phyloP scores from a whole-genome alignment of 2,888 invertebrate genomes.

The Tachina grossa region DNA sequence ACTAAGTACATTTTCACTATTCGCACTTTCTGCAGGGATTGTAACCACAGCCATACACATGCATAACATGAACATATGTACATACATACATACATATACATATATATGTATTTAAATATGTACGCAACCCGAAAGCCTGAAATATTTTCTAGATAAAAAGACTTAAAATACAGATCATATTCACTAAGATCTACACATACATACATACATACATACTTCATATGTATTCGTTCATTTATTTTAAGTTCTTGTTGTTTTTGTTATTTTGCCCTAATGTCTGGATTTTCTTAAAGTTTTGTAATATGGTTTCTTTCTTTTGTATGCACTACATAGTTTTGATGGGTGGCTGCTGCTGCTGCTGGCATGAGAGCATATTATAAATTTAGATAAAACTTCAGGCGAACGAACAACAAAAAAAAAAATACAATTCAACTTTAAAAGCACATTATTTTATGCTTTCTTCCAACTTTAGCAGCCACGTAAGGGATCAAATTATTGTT shows the following conservation, averaged over 20 bases:
- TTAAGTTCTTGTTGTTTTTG: slow-evolving; percentile 30
- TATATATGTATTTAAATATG: not conserved
- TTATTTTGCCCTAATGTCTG: slow-evolving; percentile 60
- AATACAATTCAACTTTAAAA: not conserved
- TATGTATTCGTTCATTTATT: not conserved
- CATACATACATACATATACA: not conserved
- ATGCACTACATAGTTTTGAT: slow-evolving; percentile 1
- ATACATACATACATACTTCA: not conserved
- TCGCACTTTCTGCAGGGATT: too few relatives aligned
- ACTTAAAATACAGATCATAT: slow-evolving; percentile 54
- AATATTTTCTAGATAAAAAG: slow-evolving; percentile 4
- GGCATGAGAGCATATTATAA: slow-evolving; percentile 37
- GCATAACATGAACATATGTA: not conserved
- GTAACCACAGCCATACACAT: slow-evolving; percentile 17
- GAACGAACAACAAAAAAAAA: not conserved
- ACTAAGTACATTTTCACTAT: too few relatives aligned
- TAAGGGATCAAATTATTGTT: slow-evolving; percentile 27
- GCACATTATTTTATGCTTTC: slow-evolving; percentile 34
- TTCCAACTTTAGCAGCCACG: not conserved
- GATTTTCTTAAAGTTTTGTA: slow-evolving; percentile 48
- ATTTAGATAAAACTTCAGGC: slow-evolving; percentile 49
- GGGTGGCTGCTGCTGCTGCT: not conserved
- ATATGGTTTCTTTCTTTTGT: slow-evolving; percentile 6
- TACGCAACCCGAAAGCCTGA: slow-evolving; percentile 14
- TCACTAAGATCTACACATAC: slow-evolving; percentile 17